These are phyloP conservation scores for Hofmannophila pseudospretella DNA, from an alignment of 2,888 invertebrate genomes.

Conservation along the genomic window DNA sequence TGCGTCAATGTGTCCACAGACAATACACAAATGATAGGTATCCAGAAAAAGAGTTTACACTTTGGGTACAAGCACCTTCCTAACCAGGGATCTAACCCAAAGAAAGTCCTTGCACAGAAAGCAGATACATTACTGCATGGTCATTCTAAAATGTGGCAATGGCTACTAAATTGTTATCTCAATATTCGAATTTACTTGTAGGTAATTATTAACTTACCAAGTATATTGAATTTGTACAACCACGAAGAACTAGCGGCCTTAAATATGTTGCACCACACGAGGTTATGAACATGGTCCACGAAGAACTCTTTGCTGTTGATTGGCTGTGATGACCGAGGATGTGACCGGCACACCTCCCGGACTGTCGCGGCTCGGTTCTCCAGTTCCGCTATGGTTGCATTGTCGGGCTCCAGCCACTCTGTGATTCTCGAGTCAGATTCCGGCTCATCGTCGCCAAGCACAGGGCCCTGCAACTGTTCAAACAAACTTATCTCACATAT, in stretches of 20 bases:
- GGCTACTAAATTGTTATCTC: no score
- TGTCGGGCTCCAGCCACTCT: slow-evolving; percentile 58
- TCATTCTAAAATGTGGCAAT: no score
- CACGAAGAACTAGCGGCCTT: slow-evolving; percentile 88
- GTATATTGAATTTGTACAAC: slow-evolving; percentile 87
- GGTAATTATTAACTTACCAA: slow-evolving; percentile 68
- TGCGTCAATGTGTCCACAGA: no score
- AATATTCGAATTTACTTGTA: no score
- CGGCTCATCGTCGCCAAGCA: slow-evolving; percentile 49
- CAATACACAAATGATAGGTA: no score
- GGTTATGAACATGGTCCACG: slow-evolving; percentile 80
- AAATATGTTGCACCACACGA: slow-evolving; percentile 87
- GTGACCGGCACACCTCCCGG: slow-evolving; percentile 65
- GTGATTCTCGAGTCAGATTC: slow-evolving; percentile 27
- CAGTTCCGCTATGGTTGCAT: slow-evolving; percentile 64
- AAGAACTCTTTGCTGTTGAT: slow-evolving; percentile 87
- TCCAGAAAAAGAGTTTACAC: no score
- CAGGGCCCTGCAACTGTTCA: slow-evolving; percentile 56
- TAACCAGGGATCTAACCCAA: no score
- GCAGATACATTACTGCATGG: no score
- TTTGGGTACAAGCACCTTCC: no score
- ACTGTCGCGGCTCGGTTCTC: slow-evolving; percentile 62
- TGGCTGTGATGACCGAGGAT: slow-evolving; percentile 42
- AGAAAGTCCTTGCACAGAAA: no score
- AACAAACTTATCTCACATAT: no score